Conservation (phyloP, 2,888 invertebrate genomes). For the Latrodectus elegans region DNA sequence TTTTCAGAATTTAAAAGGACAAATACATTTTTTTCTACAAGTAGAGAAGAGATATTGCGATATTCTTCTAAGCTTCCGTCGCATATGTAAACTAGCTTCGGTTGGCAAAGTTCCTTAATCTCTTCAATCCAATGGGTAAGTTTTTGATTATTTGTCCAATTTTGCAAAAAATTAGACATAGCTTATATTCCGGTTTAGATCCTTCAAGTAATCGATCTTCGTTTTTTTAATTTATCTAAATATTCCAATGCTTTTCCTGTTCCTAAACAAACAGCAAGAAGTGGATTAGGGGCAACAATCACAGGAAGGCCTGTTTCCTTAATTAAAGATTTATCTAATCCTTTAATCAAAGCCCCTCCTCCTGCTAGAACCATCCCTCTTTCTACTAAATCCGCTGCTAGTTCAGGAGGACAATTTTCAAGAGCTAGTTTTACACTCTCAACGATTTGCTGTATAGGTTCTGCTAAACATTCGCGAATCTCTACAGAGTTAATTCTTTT, state of each 20-base stretch:
- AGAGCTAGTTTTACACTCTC: background rate
- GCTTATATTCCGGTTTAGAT: too few relatives aligned
- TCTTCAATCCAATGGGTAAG: too few relatives aligned
- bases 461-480: background rate
- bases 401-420: constrained; percentile 10
- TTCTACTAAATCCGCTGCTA: constrained; percentile 11
- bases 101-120: too few relatives aligned
- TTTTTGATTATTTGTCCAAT: too few relatives aligned
- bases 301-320: background rate
- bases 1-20: too few relatives aligned
- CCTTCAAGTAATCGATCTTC: too few relatives aligned
- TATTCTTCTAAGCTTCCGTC: too few relatives aligned
- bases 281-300: background rate
- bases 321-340: background rate
- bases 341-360: constrained; percentile 3
- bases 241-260: constrained; percentile 11
- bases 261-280: background rate
- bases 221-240: constrained; percentile 6
- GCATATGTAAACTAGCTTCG: too few relatives aligned
- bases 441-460: background rate
- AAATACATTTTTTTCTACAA: too few relatives aligned
- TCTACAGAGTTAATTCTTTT: background rate
- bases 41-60: too few relatives aligned
- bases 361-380: constrained; percentile 3
- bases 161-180: too few relatives aligned